These are phyloP conservation scores for Yponomeuta sedellus DNA, from an alignment of 2,888 invertebrate genomes.

Conservation along the genomic window DNA sequence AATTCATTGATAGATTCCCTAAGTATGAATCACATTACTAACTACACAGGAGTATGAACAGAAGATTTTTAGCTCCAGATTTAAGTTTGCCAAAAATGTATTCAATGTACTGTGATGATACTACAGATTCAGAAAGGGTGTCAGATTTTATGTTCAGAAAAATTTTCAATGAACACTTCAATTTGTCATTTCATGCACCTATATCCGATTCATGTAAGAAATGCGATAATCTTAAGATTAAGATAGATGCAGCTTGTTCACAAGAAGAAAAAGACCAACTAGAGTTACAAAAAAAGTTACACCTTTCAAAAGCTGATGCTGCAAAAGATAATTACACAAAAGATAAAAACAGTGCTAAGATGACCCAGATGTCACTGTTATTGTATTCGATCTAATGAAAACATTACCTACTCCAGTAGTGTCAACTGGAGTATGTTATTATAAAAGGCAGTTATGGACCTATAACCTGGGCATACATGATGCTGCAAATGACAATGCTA, in stretches of 20 bases:
- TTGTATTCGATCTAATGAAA: slow-evolving; percentile 25
- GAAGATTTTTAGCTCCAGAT: too few relatives aligned
- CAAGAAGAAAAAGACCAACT: slow-evolving; percentile 1
- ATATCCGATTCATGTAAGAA: slow-evolving; percentile 21
- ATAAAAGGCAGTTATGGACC: slow-evolving; percentile 28
- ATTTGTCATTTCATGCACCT: slow-evolving; percentile 20
- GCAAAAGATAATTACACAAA: slow-evolving; percentile 9
- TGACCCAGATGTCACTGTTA: slow-evolving; percentile 11
- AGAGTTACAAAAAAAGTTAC: background rate
- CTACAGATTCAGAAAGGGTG: too few relatives aligned
- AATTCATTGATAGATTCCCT: too few relatives aligned
- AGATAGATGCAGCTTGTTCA: slow-evolving; percentile 11
- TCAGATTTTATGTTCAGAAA: too few relatives aligned
- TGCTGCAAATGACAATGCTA: slow-evolving; percentile 15
- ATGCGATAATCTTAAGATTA: slow-evolving; percentile 21
- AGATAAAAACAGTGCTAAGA: slow-evolving; percentile 7
- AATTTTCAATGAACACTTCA: slow-evolving; percentile 22
- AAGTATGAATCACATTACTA: too few relatives aligned
- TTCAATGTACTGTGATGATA: too few relatives aligned
- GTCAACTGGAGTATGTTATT: slow-evolving; percentile 28
- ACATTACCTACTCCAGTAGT: slow-evolving; percentile 22
- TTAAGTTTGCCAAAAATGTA: too few relatives aligned
- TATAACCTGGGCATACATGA: slow-evolving; percentile 26
- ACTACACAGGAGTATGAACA: too few relatives aligned
- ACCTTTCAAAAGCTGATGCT: slow-evolving; percentile 14